These are phyloP conservation scores for Lophochroa leadbeateri DNA, from an alignment of 2,113 vertebrate species.

Conservation along the genomic window DNA sequence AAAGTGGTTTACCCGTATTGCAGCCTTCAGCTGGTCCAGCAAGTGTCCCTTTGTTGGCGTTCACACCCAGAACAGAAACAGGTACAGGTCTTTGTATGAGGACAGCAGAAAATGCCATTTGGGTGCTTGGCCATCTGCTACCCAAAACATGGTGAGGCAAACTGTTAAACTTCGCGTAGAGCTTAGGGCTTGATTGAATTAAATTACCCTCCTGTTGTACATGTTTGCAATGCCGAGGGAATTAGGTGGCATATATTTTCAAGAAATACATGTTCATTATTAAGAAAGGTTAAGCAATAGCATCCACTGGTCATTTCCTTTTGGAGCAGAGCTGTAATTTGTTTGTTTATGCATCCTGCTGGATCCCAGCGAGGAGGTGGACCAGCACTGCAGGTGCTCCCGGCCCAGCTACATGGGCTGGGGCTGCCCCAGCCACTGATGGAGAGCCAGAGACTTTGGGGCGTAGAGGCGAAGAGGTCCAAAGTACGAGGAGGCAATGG, in stretches of 20 bases:
- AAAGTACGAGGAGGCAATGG: conserved; percentile 29
- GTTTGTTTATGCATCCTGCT: background rate
- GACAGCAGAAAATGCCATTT: background rate
- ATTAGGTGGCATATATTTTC: conserved; percentile 41
- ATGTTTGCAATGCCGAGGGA: background rate
- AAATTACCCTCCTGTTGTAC: conserved; percentile 26
- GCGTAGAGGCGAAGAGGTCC: background rate
- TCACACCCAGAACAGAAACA: background rate
- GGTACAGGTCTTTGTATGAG: background rate
- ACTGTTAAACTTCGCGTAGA: background rate
- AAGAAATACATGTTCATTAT: conserved; percentile 22
- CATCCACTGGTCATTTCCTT: conserved; percentile 50
- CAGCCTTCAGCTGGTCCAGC: background rate
- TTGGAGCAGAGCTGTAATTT: background rate
- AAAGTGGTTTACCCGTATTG: background rate
- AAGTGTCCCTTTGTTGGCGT: rapidly evolving
- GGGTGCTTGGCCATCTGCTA: background rate
- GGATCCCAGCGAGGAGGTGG: background rate
- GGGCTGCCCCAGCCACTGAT: background rate
- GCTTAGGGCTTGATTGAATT: background rate
- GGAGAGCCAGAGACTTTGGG: background rate
- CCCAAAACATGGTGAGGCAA: background rate
- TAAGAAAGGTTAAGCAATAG: conserved; percentile 19
- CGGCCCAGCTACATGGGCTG: rapidly evolving
- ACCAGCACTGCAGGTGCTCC: background rate